phyloP scores from a whole-genome alignment of 2,113 vertebrate species.

The Cinclus cinclus region DNA sequence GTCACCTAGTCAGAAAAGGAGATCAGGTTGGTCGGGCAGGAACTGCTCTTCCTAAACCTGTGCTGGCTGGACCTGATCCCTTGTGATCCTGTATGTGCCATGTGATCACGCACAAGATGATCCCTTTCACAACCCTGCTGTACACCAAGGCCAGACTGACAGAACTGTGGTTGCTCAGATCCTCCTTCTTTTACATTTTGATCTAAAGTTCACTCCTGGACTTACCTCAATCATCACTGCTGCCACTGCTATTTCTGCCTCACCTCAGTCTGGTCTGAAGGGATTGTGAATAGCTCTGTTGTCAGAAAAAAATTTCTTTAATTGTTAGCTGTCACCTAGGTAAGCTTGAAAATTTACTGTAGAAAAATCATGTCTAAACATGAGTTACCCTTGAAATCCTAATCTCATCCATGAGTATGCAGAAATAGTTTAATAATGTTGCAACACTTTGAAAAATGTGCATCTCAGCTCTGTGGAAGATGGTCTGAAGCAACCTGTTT shows the following conservation, averaged over 20 bases:
- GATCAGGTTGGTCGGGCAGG: neutral
- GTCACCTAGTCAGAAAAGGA: neutral
- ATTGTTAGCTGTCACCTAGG: neutral
- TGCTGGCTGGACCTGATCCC: neutral
- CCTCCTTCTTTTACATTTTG: neutral
- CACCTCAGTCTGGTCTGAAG: neutral
- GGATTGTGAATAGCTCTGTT: neutral
- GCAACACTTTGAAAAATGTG: neutral
- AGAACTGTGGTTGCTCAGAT: neutral
- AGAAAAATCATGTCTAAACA: neutral
- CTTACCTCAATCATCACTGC: neutral
- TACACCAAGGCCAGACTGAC: neutral
- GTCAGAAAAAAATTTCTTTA: neutral
- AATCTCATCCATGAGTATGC: neutral
- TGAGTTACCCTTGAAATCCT: neutral
- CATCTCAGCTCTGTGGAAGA: neutral
- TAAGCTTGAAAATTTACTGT: neutral
- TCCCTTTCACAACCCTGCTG: neutral
- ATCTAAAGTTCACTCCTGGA: neutral
- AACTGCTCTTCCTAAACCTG: neutral
- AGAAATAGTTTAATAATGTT: neutral
- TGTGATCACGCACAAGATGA: neutral
- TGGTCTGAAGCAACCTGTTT: neutral
- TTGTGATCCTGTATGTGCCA: neutral
- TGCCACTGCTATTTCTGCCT: neutral